A percentile compares a stretch with the other conserved stretches of the same genome.
Conservation (phyloP, 2,113 vertebrate genomes). For the Catharus bicknelli region DNA sequence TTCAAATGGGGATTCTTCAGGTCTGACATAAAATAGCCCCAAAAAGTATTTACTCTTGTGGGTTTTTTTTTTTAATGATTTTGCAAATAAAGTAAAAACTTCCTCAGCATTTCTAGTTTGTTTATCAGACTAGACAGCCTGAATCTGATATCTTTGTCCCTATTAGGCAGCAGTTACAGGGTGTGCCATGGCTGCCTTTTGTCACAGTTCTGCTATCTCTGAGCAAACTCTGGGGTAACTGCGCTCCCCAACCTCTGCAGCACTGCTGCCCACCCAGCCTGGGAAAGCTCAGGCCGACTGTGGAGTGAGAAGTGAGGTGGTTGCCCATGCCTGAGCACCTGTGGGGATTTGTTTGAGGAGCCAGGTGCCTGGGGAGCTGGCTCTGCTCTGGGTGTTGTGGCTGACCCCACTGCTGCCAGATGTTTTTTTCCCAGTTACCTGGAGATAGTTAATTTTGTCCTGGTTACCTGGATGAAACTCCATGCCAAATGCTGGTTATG, state of each 20-base stretch:
- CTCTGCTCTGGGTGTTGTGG: background rate
- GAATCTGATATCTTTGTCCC: accelerated
- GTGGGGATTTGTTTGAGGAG: background rate
- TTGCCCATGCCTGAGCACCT: background rate
- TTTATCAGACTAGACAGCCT: background rate
- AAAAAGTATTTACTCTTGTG: background rate
- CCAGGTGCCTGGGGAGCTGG: background rate
- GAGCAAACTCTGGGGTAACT: accelerated
- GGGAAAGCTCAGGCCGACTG: background rate
- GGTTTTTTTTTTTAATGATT: background rate
- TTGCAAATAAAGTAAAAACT: background rate
- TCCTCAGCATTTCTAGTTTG: background rate
- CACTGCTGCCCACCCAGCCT: background rate
- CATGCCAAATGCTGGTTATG: background rate
- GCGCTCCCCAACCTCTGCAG: accelerated
- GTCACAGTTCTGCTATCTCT: accelerated
- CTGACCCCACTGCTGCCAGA: background rate
- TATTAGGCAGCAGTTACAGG: background rate
- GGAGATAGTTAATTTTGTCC: background rate
- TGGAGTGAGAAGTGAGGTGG: background rate
- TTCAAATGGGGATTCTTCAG: background rate
- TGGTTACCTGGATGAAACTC: background rate
- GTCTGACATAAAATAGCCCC: background rate
- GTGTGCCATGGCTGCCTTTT: background rate
- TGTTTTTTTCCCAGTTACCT: background rate